Evolutionary conservation across 2,888 invertebrate genomes (phyloP).

Genomic region (Busseola fusca): DNA sequence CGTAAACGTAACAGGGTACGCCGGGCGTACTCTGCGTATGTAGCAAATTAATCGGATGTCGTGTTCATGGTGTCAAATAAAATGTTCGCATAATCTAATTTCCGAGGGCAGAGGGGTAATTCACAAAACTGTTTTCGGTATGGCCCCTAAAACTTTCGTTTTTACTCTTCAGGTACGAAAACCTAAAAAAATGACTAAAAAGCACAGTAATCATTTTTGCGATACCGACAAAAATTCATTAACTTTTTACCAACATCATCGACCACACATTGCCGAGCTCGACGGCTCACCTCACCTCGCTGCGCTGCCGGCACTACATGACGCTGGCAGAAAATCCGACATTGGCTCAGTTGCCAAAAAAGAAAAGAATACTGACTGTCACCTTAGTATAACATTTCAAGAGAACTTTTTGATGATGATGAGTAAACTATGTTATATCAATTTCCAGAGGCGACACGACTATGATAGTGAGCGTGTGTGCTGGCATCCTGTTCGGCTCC

Average conservation of each 20-base stretch:
- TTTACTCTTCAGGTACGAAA: no score
- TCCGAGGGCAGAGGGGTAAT: no score
- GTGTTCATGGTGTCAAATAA: no score
- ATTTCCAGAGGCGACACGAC: slow-evolving; percentile 95
- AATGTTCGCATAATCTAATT: no score
- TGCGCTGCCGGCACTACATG: neutral
- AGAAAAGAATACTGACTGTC: neutral
- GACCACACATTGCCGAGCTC: neutral
- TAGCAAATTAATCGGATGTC: no score
- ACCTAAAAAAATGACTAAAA: no score
- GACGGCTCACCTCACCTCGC: neutral
- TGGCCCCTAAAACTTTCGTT: no score
- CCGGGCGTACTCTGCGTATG: no score
- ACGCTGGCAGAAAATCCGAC: neutral
- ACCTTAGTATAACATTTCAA: neutral
- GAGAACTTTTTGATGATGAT: neutral
- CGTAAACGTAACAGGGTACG: no score
- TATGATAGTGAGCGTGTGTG: slow-evolving; percentile 94
- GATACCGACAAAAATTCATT: neutral
- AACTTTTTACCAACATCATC: neutral
- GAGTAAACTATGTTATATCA: neutral
- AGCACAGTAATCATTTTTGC: neutral
- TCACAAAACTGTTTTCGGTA: no score
- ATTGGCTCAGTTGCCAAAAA: neutral
- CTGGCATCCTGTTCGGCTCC: slow-evolving; percentile 93